Base-by-base conservation (phyloP, 2,113 vertebrate genomes). In the Psittacus erithacus region DNA sequence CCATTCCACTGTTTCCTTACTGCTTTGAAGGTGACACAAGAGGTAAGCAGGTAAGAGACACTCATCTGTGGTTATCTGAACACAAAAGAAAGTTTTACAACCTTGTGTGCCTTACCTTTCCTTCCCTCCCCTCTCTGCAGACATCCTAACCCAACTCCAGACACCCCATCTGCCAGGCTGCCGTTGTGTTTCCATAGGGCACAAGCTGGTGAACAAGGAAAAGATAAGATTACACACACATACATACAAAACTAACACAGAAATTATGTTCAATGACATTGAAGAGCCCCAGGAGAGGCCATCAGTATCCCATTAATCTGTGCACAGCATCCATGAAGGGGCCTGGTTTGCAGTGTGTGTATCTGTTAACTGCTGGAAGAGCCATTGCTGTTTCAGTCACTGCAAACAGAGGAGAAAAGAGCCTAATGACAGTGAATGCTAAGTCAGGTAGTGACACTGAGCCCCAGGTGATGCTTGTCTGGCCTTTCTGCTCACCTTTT, bases 401-500 rank as follows among this genome's bases (percentile, higher is more conserved):
- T 69, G 53, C 65, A 77, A 60, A 69, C 12, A 29, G 35, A 74
- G 13, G 28, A 17, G 16, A n/a, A 35, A 33, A 8, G 16, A 67
- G 43, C 57, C 68, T 27, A 1, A n/a, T 2, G 38, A 22, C 38
- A 33, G n/a, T 1, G 35, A 9, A 47, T 20, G 43, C 39, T 16
- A 18, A 62, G 19, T 4, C 44, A 25, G 52, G 64, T 17, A n/a
- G 10, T 4, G 59, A 46, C n/a, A n/a, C 19, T 5, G 20, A 53
- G 33, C 41, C 47, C 53, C 52, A 6, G 0, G 27, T 6, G 7
- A 20, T 13, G 33, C 15, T 1, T 10, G 4, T 2, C 20, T 2
- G 29, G 11, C 24, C 46, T 76, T 77, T 84, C 12, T 47, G 35
- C 33, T 60, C 78, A 11, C 17, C 15, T 67, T 43, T 53, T 39